Base-by-base conservation (phyloP, 2,888 invertebrate species). In the Nemotelus nigrinus region DNA sequence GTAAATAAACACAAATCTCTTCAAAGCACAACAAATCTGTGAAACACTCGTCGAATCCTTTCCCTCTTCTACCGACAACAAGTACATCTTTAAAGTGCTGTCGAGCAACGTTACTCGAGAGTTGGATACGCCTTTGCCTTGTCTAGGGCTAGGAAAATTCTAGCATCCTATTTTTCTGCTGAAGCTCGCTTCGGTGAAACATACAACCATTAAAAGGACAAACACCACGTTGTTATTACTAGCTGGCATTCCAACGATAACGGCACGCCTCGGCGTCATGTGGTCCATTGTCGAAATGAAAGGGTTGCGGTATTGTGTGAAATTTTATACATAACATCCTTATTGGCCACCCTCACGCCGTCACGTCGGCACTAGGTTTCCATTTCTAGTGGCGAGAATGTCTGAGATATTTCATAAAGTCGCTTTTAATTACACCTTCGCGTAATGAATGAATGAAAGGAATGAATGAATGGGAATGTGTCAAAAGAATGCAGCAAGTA, bases 281-380 rank as follows among this genome's bases (percentile, higher is more conserved):
- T 48, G 67, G 47, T 48, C 25, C 67, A 50, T 50, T 67, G 48
- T 67, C 47, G 67, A 60, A 60, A n/a, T 47, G 48, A 44, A 67
- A 48, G 67, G 39, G 67, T 67, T 47, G 67, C 39, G 67, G 67
- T 48, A 67, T 67, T 67, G 67, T 67, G 67, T 67, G 67, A 67
- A 67, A 67, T 67, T 67, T 67, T 50, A 67, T 67, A 47, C 67
- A 67, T 67, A 50, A 25, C 25, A 25, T 25, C 25, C 47, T 67
- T 67, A 2, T 25, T 25, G 25, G 25, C 25, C 25, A 25, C 48
- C 67, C 25, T 67, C 50, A 10, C 67, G 5, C 25, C 67, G 8
- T 7, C 41, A 10, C 3, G 45, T 8, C 47, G 50, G n/a, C n/a
- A 8, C 5, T 10, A 48, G 67, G 67, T 25, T 25, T 48, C 67